Base-by-base conservation (phyloP, 2,113 vertebrate species). In the Pelmatolapia mariae region DNA sequence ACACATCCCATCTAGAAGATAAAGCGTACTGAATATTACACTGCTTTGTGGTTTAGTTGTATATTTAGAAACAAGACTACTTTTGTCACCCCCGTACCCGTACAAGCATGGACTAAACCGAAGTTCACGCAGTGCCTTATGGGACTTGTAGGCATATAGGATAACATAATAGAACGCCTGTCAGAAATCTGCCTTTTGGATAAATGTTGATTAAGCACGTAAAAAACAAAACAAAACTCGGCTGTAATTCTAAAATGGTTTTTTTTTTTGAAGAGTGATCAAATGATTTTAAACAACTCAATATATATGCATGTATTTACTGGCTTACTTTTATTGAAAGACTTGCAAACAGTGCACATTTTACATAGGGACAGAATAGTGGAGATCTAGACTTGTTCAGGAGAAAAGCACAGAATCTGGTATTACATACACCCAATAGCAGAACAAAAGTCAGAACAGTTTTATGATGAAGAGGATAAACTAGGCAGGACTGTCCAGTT, bases 261-360 rank as follows among this genome's bases (percentile, higher is more conserved):
- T 0, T 1, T 11, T 71, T 68, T 78, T 63, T 33, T 11, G 15
- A 50, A 50, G 16, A 29, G 24, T 29, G 68, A 45, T 45, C 22
- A 50, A 76, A 76, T 45, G 43, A 47, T 50, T 78, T 50, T 50
- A 19, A 78, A 16, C 18, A 59, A 50, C 13, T 16, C 15, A 40
- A 36, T 2, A 45, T 80, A 1, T 43, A 47, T 6, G 36, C 59
- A 1, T 50, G 19, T 52, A 18, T 73, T 82, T 80, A 68, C 61
- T 4, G 61, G n/a, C 36, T 53, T 40, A 52, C 13, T 95, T 96
- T 96, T 95, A 96, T 96, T 96, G 90, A 95, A 96, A 95, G 94
- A 88, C 88, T 95, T 93, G 86, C 91, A 92, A 92, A 96, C 87
- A 95, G 68, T 94, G 80, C 91, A 95, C 94, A 92, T 83, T 79